Evolutionary conservation across 2,797 vertebrate genomes (phyloP).

Genomic region (Meriones psammophilus): DNA sequence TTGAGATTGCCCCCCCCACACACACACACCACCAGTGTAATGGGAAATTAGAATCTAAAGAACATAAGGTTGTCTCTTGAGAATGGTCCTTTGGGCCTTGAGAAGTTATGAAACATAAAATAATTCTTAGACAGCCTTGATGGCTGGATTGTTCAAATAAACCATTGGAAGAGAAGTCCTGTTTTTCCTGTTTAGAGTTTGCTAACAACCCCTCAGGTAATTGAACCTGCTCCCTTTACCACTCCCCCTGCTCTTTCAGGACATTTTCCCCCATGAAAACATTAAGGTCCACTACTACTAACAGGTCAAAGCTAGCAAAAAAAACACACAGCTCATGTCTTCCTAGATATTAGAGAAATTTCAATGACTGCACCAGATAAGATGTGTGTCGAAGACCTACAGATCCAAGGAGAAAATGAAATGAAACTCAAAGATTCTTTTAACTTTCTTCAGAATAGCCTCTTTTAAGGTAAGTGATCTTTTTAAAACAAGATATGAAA

Average conservation of each 20-base stretch:
- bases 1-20: background rate
- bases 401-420: slow-evolving; percentile 58
- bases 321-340: background rate
- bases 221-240: background rate
- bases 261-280: slow-evolving; percentile 33
- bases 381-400: slow-evolving; percentile 36
- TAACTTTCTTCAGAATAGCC: slow-evolving; percentile 39
- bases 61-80: slow-evolving; percentile 12
- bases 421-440: slow-evolving; percentile 43
- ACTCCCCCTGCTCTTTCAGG: background rate
- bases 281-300: slow-evolving; percentile 8
- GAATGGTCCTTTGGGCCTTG: slow-evolving; percentile 2
- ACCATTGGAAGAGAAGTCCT: slow-evolving; percentile 55
- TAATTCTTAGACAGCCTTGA: slow-evolving; percentile 36
- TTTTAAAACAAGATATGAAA: background rate
- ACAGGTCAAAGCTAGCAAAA: background rate
- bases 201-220: slow-evolving; percentile 50
- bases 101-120: slow-evolving; percentile 60
- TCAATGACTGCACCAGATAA: slow-evolving; percentile 38
- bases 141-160: slow-evolving; percentile 56
- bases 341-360: slow-evolving; percentile 37
- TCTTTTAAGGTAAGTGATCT: background rate
- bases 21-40: background rate
- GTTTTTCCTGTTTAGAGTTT: slow-evolving; percentile 71
- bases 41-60: slow-evolving; percentile 25